Base-by-base conservation (phyloP, 92 coral and sea anemone species). In the Paragorgia papillata region DNA sequence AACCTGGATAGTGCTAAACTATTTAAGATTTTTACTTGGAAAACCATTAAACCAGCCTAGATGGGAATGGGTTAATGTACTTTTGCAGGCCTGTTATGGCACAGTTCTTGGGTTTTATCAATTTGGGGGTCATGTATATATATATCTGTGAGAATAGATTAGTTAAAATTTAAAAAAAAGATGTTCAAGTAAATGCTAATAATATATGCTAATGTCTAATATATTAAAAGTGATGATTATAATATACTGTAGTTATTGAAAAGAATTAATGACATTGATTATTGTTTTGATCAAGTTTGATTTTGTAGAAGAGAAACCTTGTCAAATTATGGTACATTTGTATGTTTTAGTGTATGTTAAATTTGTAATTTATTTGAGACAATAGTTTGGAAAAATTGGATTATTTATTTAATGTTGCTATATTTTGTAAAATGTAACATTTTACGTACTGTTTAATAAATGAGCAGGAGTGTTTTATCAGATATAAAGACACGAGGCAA, bases 161-260 rank as follows among this genome's bases (percentile, higher is more conserved):
- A 68, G 19, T 44, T 39, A 30, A 66, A 68, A 48, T 68, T 68
- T 49, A 44, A 68, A 68, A n/a, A 2, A 18, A 66, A 39, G 30
- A 21, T 40, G 30, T 54, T 13, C 29, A 48, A 10, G 32, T 68
- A 44, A 46, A 46, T 46, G 2, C 15, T 46, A 46, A 46, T 46
- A 46, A 66, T 66, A 66, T 66, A 62, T 64, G 66, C 0, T 34
- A 21, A 18, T 66, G 73, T 20, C 26, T 66, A 66, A 64, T 64
- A 68, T 68, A 68, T 68, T 44, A 1, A 29, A 68, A 66, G 12
- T 15, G 53, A 46, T 46, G 53, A 46, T 46, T 6, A 46, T 46
- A 37, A 37, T n/a, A n/a, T 46, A 7, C 2, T 46, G n/a, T 46
- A 46, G n/a, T 46, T 46, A n/a, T 46, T 37, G 4, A 37, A 7